Base-by-base conservation (phyloP, 2,888 invertebrate species). In the Meganola albula region DNA sequence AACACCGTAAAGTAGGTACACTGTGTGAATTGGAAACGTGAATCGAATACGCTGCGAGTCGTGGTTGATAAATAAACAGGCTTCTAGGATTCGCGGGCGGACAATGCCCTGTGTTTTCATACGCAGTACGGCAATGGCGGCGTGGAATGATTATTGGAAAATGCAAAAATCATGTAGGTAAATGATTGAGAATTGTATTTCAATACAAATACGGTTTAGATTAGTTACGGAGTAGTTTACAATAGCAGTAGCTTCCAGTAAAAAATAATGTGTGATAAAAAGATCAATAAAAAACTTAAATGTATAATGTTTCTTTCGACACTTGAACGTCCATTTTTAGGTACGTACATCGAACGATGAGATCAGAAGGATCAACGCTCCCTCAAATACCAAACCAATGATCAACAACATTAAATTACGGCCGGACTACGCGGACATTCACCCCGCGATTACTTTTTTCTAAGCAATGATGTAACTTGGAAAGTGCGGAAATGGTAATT, bases 351-450 rank as follows among this genome's bases (percentile, higher is more conserved):
- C 53, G 52, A 48, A 53, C 59, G 78, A 83, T 84, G 84, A 84
- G 80, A 82, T 85, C 83, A 85, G 46, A 66, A 83, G 82, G 85
- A 84, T 80, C 84, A 84, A 80, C 59, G 84, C 60, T 74, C 85
- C 55, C 50, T 56, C 68, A 65, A 73, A 75, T 72, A 61, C 74
- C 73, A 52, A 73, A 73, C 66, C 71, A 68, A 68, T 78, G 77
- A 77, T 72, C 70, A 66, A 64, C 66, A 65, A 67, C 61, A 61
- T 57, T 54, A 58, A 65, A 63, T 66, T 59, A 63, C 51, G 53
- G 66, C 61, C 62, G 64, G 57, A 57, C 61, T 63, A 55, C 61
- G 58, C 64, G 80, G 78, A 57, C 83, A 63, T 75, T 79, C 62
- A 83, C 72, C 83, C 67, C 68, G 63, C 67, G 50, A 63, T 62